Evolutionary conservation across 2,113 vertebrate genomes (phyloP).

Genomic region (Protobothrops flavoviridis): DNA sequence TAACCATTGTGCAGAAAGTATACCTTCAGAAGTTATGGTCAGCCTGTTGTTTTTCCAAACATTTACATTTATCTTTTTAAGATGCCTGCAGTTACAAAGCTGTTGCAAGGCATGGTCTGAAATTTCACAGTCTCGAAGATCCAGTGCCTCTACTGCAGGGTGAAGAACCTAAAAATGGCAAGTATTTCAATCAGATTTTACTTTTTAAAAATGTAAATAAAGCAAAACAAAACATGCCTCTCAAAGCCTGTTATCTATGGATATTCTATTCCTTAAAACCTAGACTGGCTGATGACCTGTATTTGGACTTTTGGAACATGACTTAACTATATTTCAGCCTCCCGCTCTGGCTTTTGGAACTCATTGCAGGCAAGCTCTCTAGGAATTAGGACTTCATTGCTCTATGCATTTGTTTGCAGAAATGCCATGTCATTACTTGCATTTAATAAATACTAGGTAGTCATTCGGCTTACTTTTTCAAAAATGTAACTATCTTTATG

Average conservation of each 20-base stretch:
- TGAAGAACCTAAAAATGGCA: slow-evolving; percentile 76
- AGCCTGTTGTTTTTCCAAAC: slow-evolving; percentile 69
- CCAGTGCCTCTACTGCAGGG: slow-evolving; percentile 73
- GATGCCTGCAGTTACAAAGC: slow-evolving; percentile 73
- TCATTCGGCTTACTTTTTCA: not conserved
- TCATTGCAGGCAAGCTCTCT: not conserved
- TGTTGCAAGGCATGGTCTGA: slow-evolving; percentile 77
- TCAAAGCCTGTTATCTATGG: not conserved
- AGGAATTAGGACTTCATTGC: not conserved
- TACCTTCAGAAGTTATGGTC: slow-evolving; percentile 79
- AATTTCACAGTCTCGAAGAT: slow-evolving; percentile 78
- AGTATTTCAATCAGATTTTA: slow-evolving; percentile 29
- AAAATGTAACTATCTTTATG: not conserved
- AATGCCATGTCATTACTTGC: not conserved
- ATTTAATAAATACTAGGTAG: not conserved
- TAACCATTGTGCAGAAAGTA: slow-evolving; percentile 30
- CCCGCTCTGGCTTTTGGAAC: not conserved
- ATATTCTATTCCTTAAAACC: not conserved
- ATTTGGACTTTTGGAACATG: not conserved
- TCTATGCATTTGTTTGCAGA: not conserved
- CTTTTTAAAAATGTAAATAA: not conserved
- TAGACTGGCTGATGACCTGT: not conserved
- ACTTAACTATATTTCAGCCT: not conserved
- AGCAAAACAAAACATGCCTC: not conserved
- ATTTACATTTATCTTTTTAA: slow-evolving; percentile 76